Conservation (phyloP, 2,888 invertebrate genomes). For the Hirtodrosophila cameraria region DNA sequence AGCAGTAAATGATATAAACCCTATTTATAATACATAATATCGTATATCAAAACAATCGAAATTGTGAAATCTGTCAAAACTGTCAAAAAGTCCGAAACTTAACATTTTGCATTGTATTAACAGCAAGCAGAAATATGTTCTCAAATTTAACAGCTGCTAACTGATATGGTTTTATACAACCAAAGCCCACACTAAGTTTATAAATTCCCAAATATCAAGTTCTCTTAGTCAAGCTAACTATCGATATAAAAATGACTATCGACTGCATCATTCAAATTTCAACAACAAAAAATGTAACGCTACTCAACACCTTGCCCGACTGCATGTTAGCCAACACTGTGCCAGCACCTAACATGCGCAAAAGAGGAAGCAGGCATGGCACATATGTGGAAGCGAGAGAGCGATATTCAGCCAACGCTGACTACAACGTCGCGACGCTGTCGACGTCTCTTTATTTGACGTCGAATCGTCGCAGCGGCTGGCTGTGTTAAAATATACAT, state of each 20-base stretch:
- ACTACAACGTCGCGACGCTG: slow-evolving; percentile 63
- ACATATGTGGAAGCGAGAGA: slow-evolving; percentile 40
- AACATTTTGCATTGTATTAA: too few relatives aligned
- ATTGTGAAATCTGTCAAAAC: too few relatives aligned
- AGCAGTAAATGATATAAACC: too few relatives aligned
- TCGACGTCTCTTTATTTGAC: slow-evolving; percentile 66
- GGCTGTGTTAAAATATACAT: slow-evolving; percentile 64
- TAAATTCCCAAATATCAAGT: too few relatives aligned
- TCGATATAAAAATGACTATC: slow-evolving; percentile 2
- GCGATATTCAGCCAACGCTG: slow-evolving; percentile 51
- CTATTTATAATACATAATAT: too few relatives aligned
- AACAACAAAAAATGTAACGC: not conserved
- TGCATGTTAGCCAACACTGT: slow-evolving; percentile 37
- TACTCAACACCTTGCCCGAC: slow-evolving; percentile 22
- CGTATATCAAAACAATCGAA: too few relatives aligned
- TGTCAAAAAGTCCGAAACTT: too few relatives aligned
- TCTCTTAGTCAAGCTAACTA: too few relatives aligned
- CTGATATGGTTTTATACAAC: too few relatives aligned
- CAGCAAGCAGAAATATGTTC: too few relatives aligned
- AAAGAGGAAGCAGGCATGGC: slow-evolving; percentile 51
- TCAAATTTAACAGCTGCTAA: not conserved
- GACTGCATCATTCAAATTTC: slow-evolving; percentile 3
- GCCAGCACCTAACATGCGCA: slow-evolving; percentile 47
- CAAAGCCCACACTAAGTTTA: too few relatives aligned
- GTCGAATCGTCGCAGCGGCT: slow-evolving; percentile 61